Conservation (phyloP, 2,113 vertebrate genomes). For the Todiramphus chloris region DNA sequence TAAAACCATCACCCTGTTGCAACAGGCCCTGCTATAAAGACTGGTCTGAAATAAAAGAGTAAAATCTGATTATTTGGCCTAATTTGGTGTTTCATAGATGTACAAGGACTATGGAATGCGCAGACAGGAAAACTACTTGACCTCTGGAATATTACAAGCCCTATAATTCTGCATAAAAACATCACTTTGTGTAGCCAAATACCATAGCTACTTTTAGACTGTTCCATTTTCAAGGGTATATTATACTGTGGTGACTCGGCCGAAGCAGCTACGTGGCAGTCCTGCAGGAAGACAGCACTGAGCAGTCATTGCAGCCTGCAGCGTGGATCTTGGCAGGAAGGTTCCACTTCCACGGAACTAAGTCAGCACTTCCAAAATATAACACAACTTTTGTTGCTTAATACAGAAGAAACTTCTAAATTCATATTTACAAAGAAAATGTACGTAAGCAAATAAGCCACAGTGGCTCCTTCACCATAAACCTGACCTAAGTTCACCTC, state of each 20-base stretch:
- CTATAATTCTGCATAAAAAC: not conserved
- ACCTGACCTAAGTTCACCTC: not conserved
- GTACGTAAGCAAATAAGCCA: not conserved
- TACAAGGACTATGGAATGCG: not conserved
- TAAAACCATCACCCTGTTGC: not conserved
- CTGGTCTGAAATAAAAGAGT: not conserved
- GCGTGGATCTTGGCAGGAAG: not conserved
- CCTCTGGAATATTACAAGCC: slow-evolving; percentile 2
- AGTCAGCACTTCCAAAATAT: not conserved
- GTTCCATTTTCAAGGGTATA: not conserved
- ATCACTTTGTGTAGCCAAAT: not conserved
- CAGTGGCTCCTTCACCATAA: not conserved
- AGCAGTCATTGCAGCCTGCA: not conserved
- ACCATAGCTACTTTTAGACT: not conserved
- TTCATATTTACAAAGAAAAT: not conserved
- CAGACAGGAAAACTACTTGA: slow-evolving; percentile 17
- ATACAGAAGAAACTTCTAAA: not conserved
- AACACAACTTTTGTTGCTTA: not conserved
- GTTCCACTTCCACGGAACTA: not conserved
- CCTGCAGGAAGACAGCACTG: not conserved
- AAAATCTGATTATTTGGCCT: not conserved
- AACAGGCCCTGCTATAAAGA: not conserved
- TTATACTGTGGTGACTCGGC: not conserved
- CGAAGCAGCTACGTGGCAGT: not conserved
- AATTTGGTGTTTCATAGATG: slow-evolving; percentile 2